Evolutionary conservation across 2,113 vertebrate genomes (phyloP), one percentile per base, ranked within the genome.

Genomic region (Triplophysa siluroides): DNA sequence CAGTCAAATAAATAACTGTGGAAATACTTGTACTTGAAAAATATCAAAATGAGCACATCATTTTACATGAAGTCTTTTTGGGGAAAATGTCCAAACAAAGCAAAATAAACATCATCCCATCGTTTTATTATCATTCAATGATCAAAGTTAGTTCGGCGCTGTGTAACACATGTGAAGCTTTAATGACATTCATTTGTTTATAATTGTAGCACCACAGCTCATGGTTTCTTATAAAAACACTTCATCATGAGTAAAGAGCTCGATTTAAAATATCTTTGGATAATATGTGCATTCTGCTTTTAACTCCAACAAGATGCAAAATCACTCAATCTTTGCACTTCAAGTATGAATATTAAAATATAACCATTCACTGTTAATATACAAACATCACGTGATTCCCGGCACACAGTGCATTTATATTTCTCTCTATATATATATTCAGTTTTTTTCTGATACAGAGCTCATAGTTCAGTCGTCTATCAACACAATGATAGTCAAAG

Each of bases 401-500:
- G 92, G 94, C 95, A 97, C 95, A 96, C 91, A 95, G 95, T 97
- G 94, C 95, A 94, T 92, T 93, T 8, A 2, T 29, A 29, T 29
- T 43, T 8, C 41, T 8, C 1, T 43, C 8, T 43, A 8, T 43
- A 43, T 43, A 95, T 94, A 91, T 93, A 93, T 87, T 89, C 84
- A 83, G 90, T 86, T 85, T 63, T 85, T 93, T 95, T 96, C 93
- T 96, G 95, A 97, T 96, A 95, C 95, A 96, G 95, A 95, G 92
- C 91, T 94, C 90, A 91, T 89, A 94, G 91, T 89, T 92, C 88
- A 93, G 89, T 89, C 89, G 88, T 76, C 90, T 83, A 82, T 88
- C 89, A 87, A 87, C 65, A 81, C 86, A 83, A 90, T 78, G 83
- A 90, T 76, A 87, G 89, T 81, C 88, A 90, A 88, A 87, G 72